Conservation (phyloP, 1,140 invertebrate species). For the Arctopsyche grandis region DNA sequence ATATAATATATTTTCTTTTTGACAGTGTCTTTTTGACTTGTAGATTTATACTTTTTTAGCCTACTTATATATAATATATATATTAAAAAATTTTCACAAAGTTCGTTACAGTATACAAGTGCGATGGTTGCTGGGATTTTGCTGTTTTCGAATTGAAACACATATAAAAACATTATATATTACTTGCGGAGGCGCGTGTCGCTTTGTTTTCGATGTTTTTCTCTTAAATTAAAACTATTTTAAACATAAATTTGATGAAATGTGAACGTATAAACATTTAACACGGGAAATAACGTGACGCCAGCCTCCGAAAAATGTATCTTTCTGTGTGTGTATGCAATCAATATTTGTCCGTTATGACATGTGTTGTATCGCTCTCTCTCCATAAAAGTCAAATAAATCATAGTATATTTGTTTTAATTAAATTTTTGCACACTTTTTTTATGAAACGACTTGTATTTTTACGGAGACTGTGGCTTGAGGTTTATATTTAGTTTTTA, state of each 20-base stretch:
- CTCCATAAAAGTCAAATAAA: not conserved
- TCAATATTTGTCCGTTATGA: conserved; percentile 7
- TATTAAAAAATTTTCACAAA: conserved; percentile 51
- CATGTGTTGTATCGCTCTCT: not conserved
- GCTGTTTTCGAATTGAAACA: conserved; percentile 49
- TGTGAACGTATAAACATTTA: conserved; percentile 7
- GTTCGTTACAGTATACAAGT: conserved; percentile 54
- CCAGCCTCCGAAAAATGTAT: conserved; percentile 18
- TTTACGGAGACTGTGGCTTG: not conserved
- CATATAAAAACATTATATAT: conserved; percentile 40
- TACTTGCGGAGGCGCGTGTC: not conserved
- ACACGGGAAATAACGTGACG: not conserved
- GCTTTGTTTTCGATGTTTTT: not conserved
- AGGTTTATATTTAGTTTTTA: not conserved
- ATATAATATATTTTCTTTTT: conserved; percentile 40
- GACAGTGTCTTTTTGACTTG: conserved; percentile 50
- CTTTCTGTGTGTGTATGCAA: conserved; percentile 22
- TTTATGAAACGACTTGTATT: not conserved
- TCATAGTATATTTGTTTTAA: not conserved
- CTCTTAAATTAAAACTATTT: not conserved
- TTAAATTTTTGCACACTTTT: not conserved
- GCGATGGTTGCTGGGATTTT: conserved; percentile 55
- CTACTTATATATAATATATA: conserved; percentile 51
- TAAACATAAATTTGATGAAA: not conserved
- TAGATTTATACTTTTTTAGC: conserved; percentile 48